Base-by-base conservation (phyloP, 2,113 vertebrate genomes). In the Sarotherodon lohbergeri region DNA sequence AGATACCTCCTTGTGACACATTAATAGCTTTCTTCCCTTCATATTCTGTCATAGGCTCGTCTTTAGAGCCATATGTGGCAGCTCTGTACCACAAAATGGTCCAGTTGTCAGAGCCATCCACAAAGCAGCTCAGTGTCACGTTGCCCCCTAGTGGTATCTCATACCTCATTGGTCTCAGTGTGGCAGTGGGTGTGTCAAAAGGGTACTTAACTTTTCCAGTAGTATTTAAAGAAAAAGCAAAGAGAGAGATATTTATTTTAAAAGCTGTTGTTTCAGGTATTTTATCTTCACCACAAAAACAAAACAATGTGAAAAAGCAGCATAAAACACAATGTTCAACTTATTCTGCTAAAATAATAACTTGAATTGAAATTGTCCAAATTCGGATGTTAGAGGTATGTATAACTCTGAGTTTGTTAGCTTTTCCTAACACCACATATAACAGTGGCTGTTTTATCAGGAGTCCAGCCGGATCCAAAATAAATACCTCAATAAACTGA, bases 141-240 rank as follows among this genome's bases (percentile, higher is more conserved):
- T 3, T 61, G 57, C 57, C 29, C 9, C 57, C 57, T 61, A 61
- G 16, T 61, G 59, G 59, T 34, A 61, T 19, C 59, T 61, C 59
- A 61, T 61, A 34, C 1, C 29, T 61, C 7, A 0, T 61, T 61
- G 29, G 59, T 61, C 59, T 61, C 59, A 61, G 29, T 61, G 4
- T 61, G 59, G 59, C 29, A 61, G 29, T 34, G 5, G 59, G 59
- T 61, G 59, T 61, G 27, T 34, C 59, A 61, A 61, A 61, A 19
- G 0, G 59, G 59, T 34, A 61, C 59, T 34, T 61, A 0, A 1
- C 59, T 61, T 61, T 61, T 61, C 5, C 59, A 61, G 0, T 61
- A 61, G 57, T 0, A 61, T 61, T 32, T 34, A 61, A 9, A 34
- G 29, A 19, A 61, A 61, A 61, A 61, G 29, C 29, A 61, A 16